Base-by-base conservation (phyloP, 2,797 vertebrate genomes). In the Etheostoma perlongum region DNA sequence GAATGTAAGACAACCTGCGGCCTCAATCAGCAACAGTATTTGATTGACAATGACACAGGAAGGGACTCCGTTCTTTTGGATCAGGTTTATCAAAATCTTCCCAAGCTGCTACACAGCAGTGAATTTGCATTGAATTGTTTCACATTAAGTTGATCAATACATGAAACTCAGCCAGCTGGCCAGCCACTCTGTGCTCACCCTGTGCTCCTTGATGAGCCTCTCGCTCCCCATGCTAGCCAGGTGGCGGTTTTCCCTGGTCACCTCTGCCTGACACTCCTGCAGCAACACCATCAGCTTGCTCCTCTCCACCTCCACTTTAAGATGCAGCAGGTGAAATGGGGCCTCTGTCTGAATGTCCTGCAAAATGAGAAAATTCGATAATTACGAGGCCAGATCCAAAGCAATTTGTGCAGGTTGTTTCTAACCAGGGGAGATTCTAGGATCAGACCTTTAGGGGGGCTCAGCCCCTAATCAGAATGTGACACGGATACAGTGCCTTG, bases 341-440 rank as follows among this genome's bases (percentile, higher is more conserved):
- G 96, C 94, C 69, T 98, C 97, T 40, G 96, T 95, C 87, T 99
- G 98, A 70, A 97, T 93, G 74, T 99, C 98, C 98, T 99, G 85
- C 1, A 58, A 5, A 58, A 47, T 59, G 25, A 63, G 12, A 84
- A 40, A 67, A 60, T 2, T 30, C 5, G 58, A 27, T 23, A 74
- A 47, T 55, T 44, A 46, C 7, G 0, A 19, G 6, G 4, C 59
- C n/a, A 81, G 18, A 67, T 54, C 79, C 14, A 67, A 8, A 58
- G 9, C 25, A 36, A 21, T 66, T n/a, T 46, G 11, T 40, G 47
- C 46, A 36, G 11, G 10, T 40, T 40, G 36, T 40, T 40, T 40
- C 36, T 11, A 11, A 40, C 36, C 36, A 40, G 36, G 36, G 36
- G 36, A 2, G 9, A 40, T 40, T 40, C 36, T 40, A 40, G 36